phyloP scores from a whole-genome alignment of 2,113 vertebrate species.

The Trichechus manatus region DNA sequence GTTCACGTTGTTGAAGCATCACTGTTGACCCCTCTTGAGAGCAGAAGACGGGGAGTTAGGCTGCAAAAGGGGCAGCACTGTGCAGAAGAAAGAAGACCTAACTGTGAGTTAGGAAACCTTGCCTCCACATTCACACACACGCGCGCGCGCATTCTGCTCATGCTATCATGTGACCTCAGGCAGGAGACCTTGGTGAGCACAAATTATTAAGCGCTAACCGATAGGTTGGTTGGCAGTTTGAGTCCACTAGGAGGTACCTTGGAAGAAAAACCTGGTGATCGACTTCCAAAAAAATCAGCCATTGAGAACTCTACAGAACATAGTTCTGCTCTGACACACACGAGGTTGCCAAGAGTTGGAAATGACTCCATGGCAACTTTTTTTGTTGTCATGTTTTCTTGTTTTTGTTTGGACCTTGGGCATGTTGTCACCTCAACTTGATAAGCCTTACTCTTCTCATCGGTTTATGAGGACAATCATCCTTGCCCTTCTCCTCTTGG shows the following conservation, averaged over 20 bases:
- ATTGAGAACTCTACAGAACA: neutral
- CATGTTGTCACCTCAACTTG: neutral
- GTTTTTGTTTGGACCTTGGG: neutral
- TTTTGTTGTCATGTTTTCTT: neutral
- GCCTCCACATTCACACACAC: neutral
- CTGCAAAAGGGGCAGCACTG: rapidly evolving
- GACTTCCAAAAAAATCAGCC: neutral
- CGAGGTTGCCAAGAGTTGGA: neutral
- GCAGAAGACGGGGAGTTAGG: neutral
- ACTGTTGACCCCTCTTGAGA: neutral
- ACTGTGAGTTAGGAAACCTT: neutral
- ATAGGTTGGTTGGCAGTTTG: neutral
- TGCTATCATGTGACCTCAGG: neutral
- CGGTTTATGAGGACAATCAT: neutral
- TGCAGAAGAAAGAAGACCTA: neutral
- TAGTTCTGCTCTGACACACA: neutral
- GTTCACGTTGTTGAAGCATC: neutral
- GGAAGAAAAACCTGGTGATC: neutral
- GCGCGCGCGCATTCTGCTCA: neutral
- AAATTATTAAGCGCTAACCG: neutral
- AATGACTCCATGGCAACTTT: neutral
- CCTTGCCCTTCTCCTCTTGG: neutral
- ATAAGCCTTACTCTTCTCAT: neutral
- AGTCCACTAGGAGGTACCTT: neutral
- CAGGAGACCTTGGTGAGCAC: neutral